phyloP scores from a whole-genome alignment of 2,888 invertebrate species.

The Ophion costatus region DNA sequence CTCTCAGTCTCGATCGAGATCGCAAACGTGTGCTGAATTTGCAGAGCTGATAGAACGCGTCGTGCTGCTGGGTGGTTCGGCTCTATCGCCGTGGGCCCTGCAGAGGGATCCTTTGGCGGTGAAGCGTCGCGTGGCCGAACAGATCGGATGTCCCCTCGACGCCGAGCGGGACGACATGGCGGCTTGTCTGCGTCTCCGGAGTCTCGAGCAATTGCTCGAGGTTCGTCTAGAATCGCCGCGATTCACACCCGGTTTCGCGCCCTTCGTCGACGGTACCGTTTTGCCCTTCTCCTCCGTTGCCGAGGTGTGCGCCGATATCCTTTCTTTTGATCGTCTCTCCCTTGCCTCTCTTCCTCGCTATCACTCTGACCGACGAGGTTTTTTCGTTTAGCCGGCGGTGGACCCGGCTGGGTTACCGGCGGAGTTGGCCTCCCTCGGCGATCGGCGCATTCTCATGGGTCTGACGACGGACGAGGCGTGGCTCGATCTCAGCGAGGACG shows the following conservation, averaged over 20 bases:
- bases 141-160: slow-evolving; percentile 93
- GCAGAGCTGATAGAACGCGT: slow-evolving; percentile 94
- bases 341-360: slow-evolving; percentile 27
- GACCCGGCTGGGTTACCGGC: slow-evolving; percentile 86
- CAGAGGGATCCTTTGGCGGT: slow-evolving; percentile 93
- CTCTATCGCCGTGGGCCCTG: slow-evolving; percentile 96
- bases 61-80: slow-evolving; percentile 95
- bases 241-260: slow-evolving; percentile 96
- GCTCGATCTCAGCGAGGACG: slow-evolving; percentile 83
- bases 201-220: slow-evolving; percentile 89
- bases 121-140: slow-evolving; percentile 92
- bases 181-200: slow-evolving; percentile 92
- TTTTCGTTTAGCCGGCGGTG: slow-evolving; percentile 85
- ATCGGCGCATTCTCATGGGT: slow-evolving; percentile 93
- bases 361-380: neutral
- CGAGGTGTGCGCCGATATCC: slow-evolving; percentile 59
- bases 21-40: slow-evolving; percentile 75
- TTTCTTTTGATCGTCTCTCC: neutral
- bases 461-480: slow-evolving; percentile 89
- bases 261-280: slow-evolving; percentile 96
- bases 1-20: slow-evolving; percentile 64
- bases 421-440: slow-evolving; percentile 92
- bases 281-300: slow-evolving; percentile 83
- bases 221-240: slow-evolving; percentile 92
- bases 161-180: slow-evolving; percentile 92